phyloP scores from a whole-genome alignment of 1,140 invertebrate genomes.

The Helicorthomorpha holstii region DNA sequence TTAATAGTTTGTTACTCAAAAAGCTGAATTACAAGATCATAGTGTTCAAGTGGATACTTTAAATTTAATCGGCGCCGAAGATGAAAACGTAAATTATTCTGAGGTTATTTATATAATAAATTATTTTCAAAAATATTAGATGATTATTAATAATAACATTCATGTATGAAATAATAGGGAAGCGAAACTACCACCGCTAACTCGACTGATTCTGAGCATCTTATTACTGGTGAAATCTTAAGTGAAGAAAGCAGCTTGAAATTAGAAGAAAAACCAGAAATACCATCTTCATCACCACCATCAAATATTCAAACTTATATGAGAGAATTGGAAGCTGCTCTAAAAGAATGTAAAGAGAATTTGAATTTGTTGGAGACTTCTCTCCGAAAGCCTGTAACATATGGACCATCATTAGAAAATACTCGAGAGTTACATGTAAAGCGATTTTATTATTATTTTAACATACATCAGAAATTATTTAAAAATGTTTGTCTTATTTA shows the following conservation, averaged over 20 bases:
- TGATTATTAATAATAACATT: too few relatives aligned
- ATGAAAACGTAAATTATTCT: background rate
- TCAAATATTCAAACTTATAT: slow-evolving; percentile 1
- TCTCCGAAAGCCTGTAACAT: slow-evolving; percentile 6
- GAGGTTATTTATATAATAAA: too few relatives aligned
- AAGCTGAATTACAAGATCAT: slow-evolving; percentile 3
- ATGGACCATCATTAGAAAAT: background rate
- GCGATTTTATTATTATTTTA: slow-evolving; percentile 6
- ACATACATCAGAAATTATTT: too few relatives aligned
- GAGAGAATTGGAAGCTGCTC: slow-evolving; percentile 16
- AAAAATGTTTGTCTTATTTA: slow-evolving; percentile 17
- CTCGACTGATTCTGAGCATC: background rate
- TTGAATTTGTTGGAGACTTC: slow-evolving; percentile 15
- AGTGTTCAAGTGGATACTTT: slow-evolving; percentile 46
- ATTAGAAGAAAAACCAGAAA: background rate
- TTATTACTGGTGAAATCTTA: background rate
- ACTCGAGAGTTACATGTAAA: slow-evolving; percentile 3
- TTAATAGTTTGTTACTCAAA: background rate
- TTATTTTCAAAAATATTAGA: too few relatives aligned
- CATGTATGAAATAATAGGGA: too few relatives aligned
- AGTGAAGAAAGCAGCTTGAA: background rate
- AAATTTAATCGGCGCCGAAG: slow-evolving; percentile 15
- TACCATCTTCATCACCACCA: background rate
- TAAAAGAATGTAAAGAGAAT: slow-evolving; percentile 17
- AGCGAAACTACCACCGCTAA: too few relatives aligned